These are phyloP conservation scores for Etheostoma cragini DNA, from an alignment of 2,113 vertebrate species.

Conservation along the genomic window DNA sequence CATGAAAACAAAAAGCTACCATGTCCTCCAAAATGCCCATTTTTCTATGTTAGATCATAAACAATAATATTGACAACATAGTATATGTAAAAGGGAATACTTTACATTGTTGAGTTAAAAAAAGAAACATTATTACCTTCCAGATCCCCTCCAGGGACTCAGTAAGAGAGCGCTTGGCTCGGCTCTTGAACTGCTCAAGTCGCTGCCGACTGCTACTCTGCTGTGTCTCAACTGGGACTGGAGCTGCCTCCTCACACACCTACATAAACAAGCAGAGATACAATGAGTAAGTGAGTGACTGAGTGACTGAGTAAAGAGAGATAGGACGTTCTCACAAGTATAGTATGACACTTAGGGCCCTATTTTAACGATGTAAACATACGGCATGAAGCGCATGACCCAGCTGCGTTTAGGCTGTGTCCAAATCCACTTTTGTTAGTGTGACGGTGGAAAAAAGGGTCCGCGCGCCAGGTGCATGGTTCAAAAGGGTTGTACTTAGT, in stretches of 20 bases:
- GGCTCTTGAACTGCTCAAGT: conserved; percentile 91
- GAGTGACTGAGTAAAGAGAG: not conserved
- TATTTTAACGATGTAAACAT: too few species aligned
- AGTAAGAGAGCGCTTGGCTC: conserved; percentile 93
- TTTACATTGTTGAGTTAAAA: not conserved
- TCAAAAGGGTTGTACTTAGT: too few species aligned
- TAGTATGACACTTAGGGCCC: too few species aligned
- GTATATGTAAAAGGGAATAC: not conserved
- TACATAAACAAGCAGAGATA: conserved; percentile 19
- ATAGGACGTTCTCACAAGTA: not conserved
- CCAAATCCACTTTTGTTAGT: too few species aligned
- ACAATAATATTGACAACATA: not conserved
- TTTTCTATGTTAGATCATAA: not conserved
- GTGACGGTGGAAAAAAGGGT: too few species aligned
- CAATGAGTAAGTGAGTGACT: not conserved
- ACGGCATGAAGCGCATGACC: too few species aligned
- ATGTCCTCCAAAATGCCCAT: not conserved
- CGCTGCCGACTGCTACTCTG: conserved; percentile 87
- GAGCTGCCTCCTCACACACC: conserved; percentile 63
- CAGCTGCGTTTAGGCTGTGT: too few species aligned
- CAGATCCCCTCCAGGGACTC: conserved; percentile 95
- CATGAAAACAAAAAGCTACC: not conserved
- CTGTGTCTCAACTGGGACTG: conserved; percentile 80
- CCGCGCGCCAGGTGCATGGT: too few species aligned
- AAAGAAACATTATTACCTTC: conserved; percentile 73